Evolutionary conservation across 1,140 invertebrate species (phyloP).

Genomic region (Micrasema longulum): DNA sequence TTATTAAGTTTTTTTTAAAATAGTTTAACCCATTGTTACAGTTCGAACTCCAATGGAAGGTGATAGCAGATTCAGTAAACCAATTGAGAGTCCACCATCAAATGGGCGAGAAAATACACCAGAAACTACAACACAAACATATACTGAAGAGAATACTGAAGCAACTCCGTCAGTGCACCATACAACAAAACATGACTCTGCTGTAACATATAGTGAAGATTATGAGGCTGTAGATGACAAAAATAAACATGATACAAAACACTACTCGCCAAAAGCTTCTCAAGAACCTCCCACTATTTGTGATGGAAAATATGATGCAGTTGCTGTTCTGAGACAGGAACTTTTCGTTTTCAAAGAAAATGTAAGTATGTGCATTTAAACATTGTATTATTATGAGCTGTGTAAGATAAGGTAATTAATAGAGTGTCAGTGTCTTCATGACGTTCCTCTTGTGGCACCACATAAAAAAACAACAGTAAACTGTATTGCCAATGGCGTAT

Average conservation of each 20-base stretch:
- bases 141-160: not conserved
- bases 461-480: too few species aligned
- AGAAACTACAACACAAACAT: slow-evolving; percentile 16
- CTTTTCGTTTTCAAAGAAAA: slow-evolving; percentile 81
- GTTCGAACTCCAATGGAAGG: not conserved
- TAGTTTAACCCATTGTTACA: too few species aligned
- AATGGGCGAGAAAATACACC: not conserved
- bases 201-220: slow-evolving; percentile 61
- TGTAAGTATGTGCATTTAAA: too few species aligned
- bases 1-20: too few species aligned
- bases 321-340: slow-evolving; percentile 75
- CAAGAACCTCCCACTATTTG: slow-evolving; percentile 69
- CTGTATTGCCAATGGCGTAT: too few species aligned
- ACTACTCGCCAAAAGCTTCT: slow-evolving; percentile 50
- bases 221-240: slow-evolving; percentile 65
- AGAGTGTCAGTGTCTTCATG: too few species aligned
- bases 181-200: too few species aligned
- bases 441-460: too few species aligned
- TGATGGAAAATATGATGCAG: slow-evolving; percentile 75
- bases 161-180: not conserved
- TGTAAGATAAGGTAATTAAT: too few species aligned
- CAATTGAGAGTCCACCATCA: not conserved
- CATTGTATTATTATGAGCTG: too few species aligned
- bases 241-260: slow-evolving; percentile 58
- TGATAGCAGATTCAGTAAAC: not conserved